These are phyloP conservation scores for Pagrus major DNA, from an alignment of 2,113 vertebrate genomes.

Conservation along the genomic window DNA sequence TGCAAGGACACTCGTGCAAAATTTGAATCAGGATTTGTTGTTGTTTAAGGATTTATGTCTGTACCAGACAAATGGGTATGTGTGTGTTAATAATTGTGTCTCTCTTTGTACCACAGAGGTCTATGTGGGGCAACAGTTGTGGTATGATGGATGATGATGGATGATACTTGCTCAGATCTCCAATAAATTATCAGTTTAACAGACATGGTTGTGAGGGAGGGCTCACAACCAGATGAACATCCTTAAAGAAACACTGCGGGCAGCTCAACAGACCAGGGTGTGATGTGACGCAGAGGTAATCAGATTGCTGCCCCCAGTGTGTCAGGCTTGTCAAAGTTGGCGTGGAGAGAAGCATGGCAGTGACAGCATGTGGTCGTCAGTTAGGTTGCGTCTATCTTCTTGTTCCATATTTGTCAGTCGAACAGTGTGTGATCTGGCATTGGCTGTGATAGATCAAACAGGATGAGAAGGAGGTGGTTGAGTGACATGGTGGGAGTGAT, in stretches of 20 bases:
- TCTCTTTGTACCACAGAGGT: neutral
- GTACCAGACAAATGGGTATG: neutral
- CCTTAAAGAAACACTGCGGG: slow-evolving; percentile 18
- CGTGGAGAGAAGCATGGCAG: slow-evolving; percentile 34
- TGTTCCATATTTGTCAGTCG: slow-evolving; percentile 43
- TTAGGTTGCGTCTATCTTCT: slow-evolving; percentile 23
- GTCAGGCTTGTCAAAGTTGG: slow-evolving; percentile 43
- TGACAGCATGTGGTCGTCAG: slow-evolving; percentile 40
- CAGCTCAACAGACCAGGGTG: slow-evolving; percentile 13
- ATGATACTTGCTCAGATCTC: slow-evolving; percentile 22
- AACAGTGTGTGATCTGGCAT: slow-evolving; percentile 16
- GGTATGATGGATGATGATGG: slow-evolving; percentile 29
- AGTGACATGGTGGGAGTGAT: slow-evolving; percentile 2
- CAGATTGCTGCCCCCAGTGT: slow-evolving; percentile 32
- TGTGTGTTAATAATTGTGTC: slow-evolving; percentile 9
- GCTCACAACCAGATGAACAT: slow-evolving; percentile 7
- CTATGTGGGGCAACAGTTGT: neutral
- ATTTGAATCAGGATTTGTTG: slow-evolving; percentile 1
- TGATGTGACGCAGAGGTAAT: slow-evolving; percentile 38
- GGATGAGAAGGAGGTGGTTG: slow-evolving; percentile 2
- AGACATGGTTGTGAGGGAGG: slow-evolving; percentile 1
- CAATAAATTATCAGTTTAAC: slow-evolving; percentile 22
- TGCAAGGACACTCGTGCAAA: slow-evolving; percentile 28
- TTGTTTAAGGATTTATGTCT: slow-evolving; percentile 22
- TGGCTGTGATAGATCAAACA: slow-evolving; percentile 33